A percentile compares a stretch with the other conserved stretches of the same genome.
These are phyloP conservation scores for Mycetomoellerius zeteki DNA, from an alignment of 1,140 invertebrate species.

Conservation along the genomic window DNA sequence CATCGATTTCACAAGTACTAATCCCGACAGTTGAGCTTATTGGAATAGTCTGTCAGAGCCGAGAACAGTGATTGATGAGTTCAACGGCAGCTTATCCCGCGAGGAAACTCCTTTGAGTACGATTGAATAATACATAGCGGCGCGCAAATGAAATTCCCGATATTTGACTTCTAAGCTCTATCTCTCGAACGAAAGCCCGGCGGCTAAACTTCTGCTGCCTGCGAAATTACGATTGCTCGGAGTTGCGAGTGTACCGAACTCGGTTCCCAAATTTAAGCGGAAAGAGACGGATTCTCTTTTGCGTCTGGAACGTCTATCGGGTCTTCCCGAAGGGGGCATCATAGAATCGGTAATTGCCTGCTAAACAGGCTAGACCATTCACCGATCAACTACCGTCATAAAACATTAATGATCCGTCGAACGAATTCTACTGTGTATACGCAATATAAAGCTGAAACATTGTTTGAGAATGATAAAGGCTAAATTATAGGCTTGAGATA, in stretches of 20 bases:
- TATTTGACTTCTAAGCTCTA: conserved; percentile 67
- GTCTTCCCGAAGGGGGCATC: background rate
- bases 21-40: conserved; percentile 55
- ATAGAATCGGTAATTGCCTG: conserved; percentile 26
- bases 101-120: conserved; percentile 61
- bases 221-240: conserved; percentile 68
- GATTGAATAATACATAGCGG: conserved; percentile 55
- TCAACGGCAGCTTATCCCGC: conserved; percentile 57
- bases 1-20: conserved; percentile 59
- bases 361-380: conserved; percentile 26
- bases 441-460: background rate
- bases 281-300: conserved; percentile 42
- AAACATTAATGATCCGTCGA: conserved; percentile 20
- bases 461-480: conserved; percentile 37
- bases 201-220: conserved; percentile 39
- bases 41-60: conserved; percentile 59
- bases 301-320: conserved; percentile 42
- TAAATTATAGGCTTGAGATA: conserved; percentile 56
- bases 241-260: conserved; percentile 56
- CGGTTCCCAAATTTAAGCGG: conserved; percentile 51
- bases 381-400: conserved; percentile 32
- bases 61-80: conserved; percentile 65
- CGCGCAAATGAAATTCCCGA: conserved; percentile 69
- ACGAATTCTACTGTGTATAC: conserved; percentile 42
- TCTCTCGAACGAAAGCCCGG: conserved; percentile 31